Conservation (phyloP, 1,140 invertebrate genomes). For the Lepidurus apus region DNA sequence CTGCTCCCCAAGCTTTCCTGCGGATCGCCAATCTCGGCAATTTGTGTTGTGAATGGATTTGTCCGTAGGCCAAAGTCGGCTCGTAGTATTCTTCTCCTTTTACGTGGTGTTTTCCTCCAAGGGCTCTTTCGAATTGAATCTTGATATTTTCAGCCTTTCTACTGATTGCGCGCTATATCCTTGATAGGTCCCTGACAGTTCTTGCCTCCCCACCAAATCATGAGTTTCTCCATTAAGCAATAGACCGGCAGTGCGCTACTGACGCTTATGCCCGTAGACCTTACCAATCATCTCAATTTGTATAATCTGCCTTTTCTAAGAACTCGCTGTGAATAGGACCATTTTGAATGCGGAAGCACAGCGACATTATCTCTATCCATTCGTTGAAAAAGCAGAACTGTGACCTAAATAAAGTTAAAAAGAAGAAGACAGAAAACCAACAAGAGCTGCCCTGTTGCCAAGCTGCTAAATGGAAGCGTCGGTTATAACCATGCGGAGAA, state of each 20-base stretch:
- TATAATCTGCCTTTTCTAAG: neutral
- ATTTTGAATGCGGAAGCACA: neutral
- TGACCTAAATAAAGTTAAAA: neutral
- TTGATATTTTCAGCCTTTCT: neutral
- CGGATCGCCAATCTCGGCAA: neutral
- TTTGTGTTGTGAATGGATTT: constrained; percentile 16
- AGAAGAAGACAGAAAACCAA: neutral
- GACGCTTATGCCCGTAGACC: constrained; percentile 12
- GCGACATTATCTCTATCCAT: neutral
- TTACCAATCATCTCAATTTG: constrained; percentile 1
- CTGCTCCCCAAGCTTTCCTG: neutral
- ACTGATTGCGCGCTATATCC: constrained; percentile 4
- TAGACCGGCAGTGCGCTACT: neutral
- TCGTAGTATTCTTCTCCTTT: neutral
- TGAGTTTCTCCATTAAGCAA: neutral
- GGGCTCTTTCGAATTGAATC: neutral
- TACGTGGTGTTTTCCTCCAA: neutral
- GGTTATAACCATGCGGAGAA: neutral
- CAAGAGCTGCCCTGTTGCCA: neutral
- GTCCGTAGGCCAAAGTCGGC: neutral
- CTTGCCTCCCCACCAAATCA: constrained; percentile 17
- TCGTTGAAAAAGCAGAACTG: neutral
- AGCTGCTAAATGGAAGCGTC: neutral
- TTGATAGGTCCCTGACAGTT: neutral
- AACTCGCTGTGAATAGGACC: neutral